phyloP scores from a whole-genome alignment of 2,797 vertebrate species.

The Florisuga fusca region DNA sequence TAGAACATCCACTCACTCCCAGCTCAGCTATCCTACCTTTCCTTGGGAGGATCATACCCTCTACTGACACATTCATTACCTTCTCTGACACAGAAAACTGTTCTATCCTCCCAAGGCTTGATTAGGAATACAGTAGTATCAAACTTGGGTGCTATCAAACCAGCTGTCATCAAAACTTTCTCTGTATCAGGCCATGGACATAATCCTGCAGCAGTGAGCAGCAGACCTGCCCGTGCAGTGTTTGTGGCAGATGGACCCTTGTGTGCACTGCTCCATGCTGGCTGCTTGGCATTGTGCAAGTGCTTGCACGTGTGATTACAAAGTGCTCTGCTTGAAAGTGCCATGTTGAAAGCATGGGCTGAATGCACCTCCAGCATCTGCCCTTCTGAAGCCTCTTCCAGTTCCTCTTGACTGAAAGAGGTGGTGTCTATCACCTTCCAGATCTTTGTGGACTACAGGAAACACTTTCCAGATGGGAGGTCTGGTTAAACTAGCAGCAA shows the following conservation, averaged over 20 bases:
- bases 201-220: background rate
- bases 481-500: background rate
- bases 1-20: background rate
- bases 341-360: background rate
- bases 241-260: background rate
- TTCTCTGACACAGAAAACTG: background rate
- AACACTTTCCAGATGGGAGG: background rate
- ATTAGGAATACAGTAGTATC: background rate
- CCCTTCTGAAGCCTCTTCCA: background rate
- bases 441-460: background rate
- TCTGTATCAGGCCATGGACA: background rate
- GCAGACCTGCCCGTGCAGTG: background rate
- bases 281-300: background rate
- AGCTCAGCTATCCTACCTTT: background rate
- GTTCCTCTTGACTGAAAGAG: background rate
- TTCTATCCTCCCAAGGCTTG: background rate
- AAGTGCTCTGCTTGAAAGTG: background rate
- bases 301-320: background rate
- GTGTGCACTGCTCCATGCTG: background rate
- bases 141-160: background rate
- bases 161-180: background rate
- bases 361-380: background rate
- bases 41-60: background rate
- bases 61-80: background rate
- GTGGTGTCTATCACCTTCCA: background rate